phyloP scores from a whole-genome alignment of 2,113 vertebrate genomes.

The Notothenia rossii region DNA sequence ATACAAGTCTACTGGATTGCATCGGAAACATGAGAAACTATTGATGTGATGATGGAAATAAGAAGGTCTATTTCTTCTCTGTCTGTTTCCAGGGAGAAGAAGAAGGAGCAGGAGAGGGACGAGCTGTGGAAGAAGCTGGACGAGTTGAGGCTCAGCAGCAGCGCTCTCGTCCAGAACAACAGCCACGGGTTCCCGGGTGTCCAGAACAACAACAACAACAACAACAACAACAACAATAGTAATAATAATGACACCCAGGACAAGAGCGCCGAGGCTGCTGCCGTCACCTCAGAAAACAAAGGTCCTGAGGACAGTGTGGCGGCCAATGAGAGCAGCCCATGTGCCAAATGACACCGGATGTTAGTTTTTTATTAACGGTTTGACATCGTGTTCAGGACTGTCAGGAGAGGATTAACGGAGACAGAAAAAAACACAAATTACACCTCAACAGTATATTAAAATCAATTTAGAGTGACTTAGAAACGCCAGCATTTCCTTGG shows the following conservation, averaged over 20 bases:
- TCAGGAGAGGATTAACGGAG: slow-evolving; percentile 49
- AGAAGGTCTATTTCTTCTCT: too few relatives aligned
- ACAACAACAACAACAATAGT: slow-evolving; percentile 47
- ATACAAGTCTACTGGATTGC: too few relatives aligned
- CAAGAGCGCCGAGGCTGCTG: slow-evolving; percentile 16
- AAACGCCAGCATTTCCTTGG: slow-evolving; percentile 82
- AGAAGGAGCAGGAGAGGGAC: slow-evolving; percentile 96
- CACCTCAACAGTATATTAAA: slow-evolving; percentile 88
- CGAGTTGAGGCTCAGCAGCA: slow-evolving; percentile 88
- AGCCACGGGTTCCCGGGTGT: slow-evolving; percentile 83
- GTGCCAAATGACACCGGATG: slow-evolving; percentile 85
- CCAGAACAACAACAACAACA: slow-evolving; percentile 80
- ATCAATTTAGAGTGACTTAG: slow-evolving; percentile 72
- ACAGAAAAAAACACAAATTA: slow-evolving; percentile 75
- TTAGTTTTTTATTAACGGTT: slow-evolving; percentile 75
- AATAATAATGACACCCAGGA: slow-evolving; percentile 48
- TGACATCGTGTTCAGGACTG: slow-evolving; percentile 72
- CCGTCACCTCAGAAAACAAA: slow-evolving; percentile 18
- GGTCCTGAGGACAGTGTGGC: slow-evolving; percentile 24
- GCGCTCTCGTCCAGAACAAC: slow-evolving; percentile 87
- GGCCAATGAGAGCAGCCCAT: slow-evolving; percentile 56
- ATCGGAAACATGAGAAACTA: too few relatives aligned
- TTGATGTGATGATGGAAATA: too few relatives aligned
- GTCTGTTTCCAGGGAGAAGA: slow-evolving; percentile 90
- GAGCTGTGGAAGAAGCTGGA: slow-evolving; percentile 96